These are phyloP conservation scores for Anniella stebbinsi DNA, from an alignment of 2,797 vertebrate genomes.

Conservation along the genomic window DNA sequence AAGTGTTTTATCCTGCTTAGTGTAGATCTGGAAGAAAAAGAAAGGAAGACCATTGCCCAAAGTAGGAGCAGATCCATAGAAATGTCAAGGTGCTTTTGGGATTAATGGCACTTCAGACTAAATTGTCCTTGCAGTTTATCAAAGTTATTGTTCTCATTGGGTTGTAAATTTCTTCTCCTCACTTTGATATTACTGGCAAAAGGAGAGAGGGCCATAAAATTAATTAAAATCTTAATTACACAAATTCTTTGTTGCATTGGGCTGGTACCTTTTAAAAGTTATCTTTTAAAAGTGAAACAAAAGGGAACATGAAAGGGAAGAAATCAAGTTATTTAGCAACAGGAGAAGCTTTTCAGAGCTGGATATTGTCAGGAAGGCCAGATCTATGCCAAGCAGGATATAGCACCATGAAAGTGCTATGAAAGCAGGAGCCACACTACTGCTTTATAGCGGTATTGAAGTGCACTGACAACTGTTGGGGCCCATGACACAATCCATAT, in stretches of 20 bases:
- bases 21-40: no score
- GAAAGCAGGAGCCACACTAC: no score
- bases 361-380: no score
- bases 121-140: slow-evolving; percentile 46
- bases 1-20: no score
- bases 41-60: background rate
- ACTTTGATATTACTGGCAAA: slow-evolving; percentile 59
- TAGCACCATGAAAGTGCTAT: no score
- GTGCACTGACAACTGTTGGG: no score
- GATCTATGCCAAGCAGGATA: no score
- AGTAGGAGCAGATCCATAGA: slow-evolving; percentile 4
- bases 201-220: slow-evolving; percentile 54
- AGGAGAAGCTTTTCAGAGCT: background rate
- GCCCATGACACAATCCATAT: no score
- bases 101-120: slow-evolving; percentile 37
- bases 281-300: background rate
- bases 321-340: slow-evolving; percentile 28
- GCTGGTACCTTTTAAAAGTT: background rate
- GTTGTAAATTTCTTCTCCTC: slow-evolving; percentile 39
- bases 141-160: slow-evolving; percentile 18
- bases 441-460: no score
- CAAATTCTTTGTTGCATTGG: slow-evolving; percentile 22
- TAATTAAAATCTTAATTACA: slow-evolving; percentile 63
- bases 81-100: slow-evolving; percentile 21
- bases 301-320: background rate